phyloP scores from a whole-genome alignment of 2,888 invertebrate species.

The Ctena decussata region DNA sequence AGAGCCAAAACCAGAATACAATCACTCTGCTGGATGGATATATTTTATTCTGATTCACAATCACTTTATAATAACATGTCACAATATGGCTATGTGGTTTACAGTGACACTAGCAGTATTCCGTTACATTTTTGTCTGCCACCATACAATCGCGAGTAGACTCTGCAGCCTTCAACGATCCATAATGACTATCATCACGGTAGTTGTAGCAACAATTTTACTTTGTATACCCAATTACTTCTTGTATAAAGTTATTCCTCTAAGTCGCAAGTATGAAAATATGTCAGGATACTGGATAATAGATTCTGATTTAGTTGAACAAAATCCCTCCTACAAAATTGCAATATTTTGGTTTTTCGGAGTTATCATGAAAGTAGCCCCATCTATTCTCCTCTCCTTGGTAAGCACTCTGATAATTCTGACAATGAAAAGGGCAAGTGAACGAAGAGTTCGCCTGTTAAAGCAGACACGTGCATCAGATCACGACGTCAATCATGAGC shows the following conservation, averaged over 20 bases:
- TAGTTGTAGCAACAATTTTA: constrained; percentile 79
- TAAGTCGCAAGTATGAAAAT: constrained; percentile 27
- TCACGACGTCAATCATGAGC: constrained; percentile 87
- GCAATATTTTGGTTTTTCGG: constrained; percentile 97
- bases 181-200: constrained; percentile 80
- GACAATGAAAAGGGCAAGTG: constrained; percentile 84
- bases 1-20: constrained; percentile 59
- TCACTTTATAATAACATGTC: constrained; percentile 87
- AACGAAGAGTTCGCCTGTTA: constrained; percentile 79
- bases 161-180: constrained; percentile 84
- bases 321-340: constrained; percentile 73
- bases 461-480: constrained; percentile 82
- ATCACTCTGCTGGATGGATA: constrained; percentile 84
- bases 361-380: constrained; percentile 96
- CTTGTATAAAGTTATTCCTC: constrained; percentile 74
- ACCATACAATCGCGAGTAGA: constrained; percentile 82
- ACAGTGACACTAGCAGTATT: constrained; percentile 97
- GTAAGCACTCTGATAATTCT: constrained; percentile 86
- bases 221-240: constrained; percentile 85
- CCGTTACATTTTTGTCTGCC: constrained; percentile 90
- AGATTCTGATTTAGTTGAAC: constrained; percentile 70
- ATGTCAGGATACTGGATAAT: constrained; percentile 79
- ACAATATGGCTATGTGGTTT: constrained; percentile 97
- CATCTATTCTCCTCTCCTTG: constrained; percentile 94
- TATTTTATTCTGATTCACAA: constrained; percentile 83